Evolutionary conservation across 2,888 invertebrate genomes (phyloP).

Genomic region (Hirtodrosophila histrioides): DNA sequence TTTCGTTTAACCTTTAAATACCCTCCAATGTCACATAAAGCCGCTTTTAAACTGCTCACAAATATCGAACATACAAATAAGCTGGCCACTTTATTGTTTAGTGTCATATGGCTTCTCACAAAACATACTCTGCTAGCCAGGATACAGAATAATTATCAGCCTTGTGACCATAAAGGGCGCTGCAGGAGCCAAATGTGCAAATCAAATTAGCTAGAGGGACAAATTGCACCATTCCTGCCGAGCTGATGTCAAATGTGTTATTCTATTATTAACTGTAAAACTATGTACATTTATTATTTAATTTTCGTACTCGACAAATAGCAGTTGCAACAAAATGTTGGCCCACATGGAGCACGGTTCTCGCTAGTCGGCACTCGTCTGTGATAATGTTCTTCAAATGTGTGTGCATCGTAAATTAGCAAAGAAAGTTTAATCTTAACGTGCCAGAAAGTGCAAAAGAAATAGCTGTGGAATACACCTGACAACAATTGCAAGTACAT

Average conservation of each 20-base stretch:
- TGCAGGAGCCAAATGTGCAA: too few species aligned
- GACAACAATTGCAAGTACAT: constrained; percentile 14
- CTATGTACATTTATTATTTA: constrained; percentile 49
- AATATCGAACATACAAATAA: too few species aligned
- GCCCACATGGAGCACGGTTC: background rate
- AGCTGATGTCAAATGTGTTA: constrained; percentile 10
- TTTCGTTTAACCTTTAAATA: too few species aligned
- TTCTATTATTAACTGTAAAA: constrained; percentile 37
- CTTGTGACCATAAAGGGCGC: too few species aligned
- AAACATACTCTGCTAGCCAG: too few species aligned
- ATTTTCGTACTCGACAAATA: constrained; percentile 39
- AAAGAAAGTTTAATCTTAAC: constrained; percentile 56
- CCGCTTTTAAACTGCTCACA: too few species aligned
- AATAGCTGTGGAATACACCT: constrained; percentile 27
- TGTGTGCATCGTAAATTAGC: constrained; percentile 53
- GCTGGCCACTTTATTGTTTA: too few species aligned
- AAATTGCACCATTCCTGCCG: too few species aligned
- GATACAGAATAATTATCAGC: too few species aligned
- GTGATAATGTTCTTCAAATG: constrained; percentile 48
- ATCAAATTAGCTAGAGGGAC: too few species aligned
- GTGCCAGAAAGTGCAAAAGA: constrained; percentile 45
- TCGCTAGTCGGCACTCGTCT: constrained; percentile 1
- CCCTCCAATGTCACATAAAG: too few species aligned
- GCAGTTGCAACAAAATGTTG: constrained; percentile 32
- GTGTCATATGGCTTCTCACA: too few species aligned